Percentiles rank a stretch among this genome's conserved stretches.
Evolutionary conservation across 2,888 invertebrate species (phyloP).

Genomic region (Leucophenga montana): DNA sequence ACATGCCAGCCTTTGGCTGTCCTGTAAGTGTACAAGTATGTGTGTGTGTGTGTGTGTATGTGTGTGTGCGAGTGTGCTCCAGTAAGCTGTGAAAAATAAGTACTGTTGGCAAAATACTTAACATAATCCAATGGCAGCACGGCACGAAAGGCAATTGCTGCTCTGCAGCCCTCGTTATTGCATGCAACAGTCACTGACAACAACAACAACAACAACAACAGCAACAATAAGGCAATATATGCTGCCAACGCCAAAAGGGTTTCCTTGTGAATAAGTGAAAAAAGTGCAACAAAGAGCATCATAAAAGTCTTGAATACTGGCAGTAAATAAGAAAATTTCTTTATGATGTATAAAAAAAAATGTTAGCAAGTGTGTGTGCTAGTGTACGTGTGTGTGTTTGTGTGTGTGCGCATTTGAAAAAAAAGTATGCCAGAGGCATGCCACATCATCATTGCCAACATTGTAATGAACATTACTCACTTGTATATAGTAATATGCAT

Average conservation of each 20-base stretch:
- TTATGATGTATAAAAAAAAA: conserved; percentile 37
- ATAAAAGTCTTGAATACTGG: conserved; percentile 30
- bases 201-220: conserved; percentile 19
- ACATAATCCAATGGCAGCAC: conserved; percentile 55
- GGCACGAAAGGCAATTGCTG: conserved; percentile 22
- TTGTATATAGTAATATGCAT: too few relatives aligned
- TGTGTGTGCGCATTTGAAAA: too few relatives aligned
- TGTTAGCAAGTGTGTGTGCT: not conserved
- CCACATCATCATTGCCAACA: not conserved
- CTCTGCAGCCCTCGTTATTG: not conserved
- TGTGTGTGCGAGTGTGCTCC: conserved; percentile 31
- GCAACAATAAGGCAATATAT: conserved; percentile 28
- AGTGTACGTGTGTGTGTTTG: too few relatives aligned
- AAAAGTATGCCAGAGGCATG: too few relatives aligned
- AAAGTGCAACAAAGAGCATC: conserved; percentile 27
- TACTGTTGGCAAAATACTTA: conserved; percentile 56
- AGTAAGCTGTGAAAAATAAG: conserved; percentile 44
- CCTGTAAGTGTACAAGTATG: conserved; percentile 22
- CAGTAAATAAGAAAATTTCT: conserved; percentile 47
- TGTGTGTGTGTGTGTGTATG: conserved; percentile 25
- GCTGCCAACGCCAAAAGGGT: conserved; percentile 32
- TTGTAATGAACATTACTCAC: not conserved
- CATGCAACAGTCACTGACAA: conserved; percentile 21
- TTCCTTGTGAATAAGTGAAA: not conserved
- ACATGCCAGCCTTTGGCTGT: conserved; percentile 58